Base-by-base conservation (phyloP, 1,140 invertebrate species). In the Drosophila pruinosa region DNA sequence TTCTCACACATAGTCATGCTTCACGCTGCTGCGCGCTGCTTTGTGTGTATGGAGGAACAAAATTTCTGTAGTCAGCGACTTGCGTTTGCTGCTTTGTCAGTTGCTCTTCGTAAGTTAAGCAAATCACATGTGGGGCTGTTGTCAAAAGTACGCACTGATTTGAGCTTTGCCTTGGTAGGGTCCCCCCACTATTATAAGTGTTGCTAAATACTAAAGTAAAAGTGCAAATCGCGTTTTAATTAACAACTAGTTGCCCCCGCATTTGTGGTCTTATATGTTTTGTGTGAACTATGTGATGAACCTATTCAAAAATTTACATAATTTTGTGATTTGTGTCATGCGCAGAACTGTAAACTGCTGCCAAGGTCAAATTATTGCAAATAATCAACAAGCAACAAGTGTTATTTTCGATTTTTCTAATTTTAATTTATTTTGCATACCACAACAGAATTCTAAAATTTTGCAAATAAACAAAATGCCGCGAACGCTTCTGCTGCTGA, bases 241-340 rank as follows among this genome's bases (percentile, higher is more conserved):
- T 45, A 57, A 28, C 50, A 41, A 3, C 7, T 1, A 19, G n/a
- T 58, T 53, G 12, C 19, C 26, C n/a, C n/a, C n/a, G n/a, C n/a
- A n/a, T n/a, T n/a, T n/a, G n/a, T n/a, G n/a, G n/a, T 15, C 19
- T 41, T 5, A 31, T 63, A 22, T 12, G 4, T 28, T 43, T 31
- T 14, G 26, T 5, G 56, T 50, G 21, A 15, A 31, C 6, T 68
- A 61, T 47, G 22, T 48, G 17, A 38, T 15, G 34, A 57, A n/a
- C 36, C 53, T 67, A 62, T 63, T 76, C 19, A 24, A 4, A 10
- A 36, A 62, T 70, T 86, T 86, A 85, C 82, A 86, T 85, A 85
- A 85, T 86, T 67, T 47, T 38, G 56, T 69, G 73, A 72, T 59
- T 52, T 62, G 59, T 69, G 81, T 39, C 80, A 85, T 85, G 81